Evolutionary conservation across 2,113 vertebrate species (phyloP).

Genomic region (Tupaia tana): DNA sequence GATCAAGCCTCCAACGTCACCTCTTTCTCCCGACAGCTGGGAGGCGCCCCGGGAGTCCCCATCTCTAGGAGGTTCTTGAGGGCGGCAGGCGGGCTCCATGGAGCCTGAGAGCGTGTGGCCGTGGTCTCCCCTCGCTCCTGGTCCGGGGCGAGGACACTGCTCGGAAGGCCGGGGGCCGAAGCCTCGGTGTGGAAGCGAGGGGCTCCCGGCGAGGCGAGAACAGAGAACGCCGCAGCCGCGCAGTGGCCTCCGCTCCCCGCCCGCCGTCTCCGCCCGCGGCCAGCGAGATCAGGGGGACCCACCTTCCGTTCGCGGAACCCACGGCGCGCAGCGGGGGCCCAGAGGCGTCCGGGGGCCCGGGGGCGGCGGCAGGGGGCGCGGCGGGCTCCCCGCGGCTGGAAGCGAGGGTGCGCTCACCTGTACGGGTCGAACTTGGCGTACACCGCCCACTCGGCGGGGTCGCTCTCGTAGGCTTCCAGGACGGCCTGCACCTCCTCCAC

Average conservation of each 20-base stretch:
- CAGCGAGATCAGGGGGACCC: neutral
- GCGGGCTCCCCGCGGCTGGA: rapidly evolving
- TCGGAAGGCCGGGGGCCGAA: neutral
- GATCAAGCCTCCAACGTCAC: neutral
- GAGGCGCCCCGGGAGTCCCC: no score
- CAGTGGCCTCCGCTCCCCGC: neutral
- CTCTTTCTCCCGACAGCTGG: neutral
- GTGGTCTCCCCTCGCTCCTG: neutral
- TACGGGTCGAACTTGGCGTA: slow-evolving; percentile 94
- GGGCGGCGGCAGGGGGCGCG: neutral
- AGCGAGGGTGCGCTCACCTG: slow-evolving; percentile 88
- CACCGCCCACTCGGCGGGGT: slow-evolving; percentile 92
- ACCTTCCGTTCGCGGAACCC: neutral
- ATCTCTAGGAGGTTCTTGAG: no score
- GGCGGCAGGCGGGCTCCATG: neutral
- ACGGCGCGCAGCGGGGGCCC: neutral
- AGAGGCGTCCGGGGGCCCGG: rapidly evolving
- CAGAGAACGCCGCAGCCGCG: neutral
- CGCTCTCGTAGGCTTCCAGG: slow-evolving; percentile 95
- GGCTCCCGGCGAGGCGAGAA: no score
- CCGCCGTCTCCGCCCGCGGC: neutral
- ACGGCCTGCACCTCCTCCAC: slow-evolving; percentile 93
- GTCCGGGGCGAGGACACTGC: neutral
- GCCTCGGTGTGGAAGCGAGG: neutral
- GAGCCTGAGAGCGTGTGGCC: neutral